phyloP scores from a whole-genome alignment of 64 coral and sea anemone genomes.

The Hydrozoanthus tunicans region DNA sequence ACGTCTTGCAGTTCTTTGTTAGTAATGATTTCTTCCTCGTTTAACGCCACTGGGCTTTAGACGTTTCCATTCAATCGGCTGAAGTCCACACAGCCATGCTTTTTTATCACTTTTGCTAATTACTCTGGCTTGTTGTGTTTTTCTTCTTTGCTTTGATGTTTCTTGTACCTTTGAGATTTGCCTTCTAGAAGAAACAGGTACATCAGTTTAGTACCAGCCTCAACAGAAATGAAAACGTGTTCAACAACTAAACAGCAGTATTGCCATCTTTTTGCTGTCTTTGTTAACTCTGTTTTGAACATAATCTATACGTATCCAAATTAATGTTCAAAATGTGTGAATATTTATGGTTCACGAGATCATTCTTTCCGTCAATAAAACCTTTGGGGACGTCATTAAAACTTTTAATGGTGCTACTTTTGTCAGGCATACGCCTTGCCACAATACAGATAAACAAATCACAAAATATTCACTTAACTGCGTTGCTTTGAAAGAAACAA shows the following conservation, averaged over 20 bases:
- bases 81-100: background rate
- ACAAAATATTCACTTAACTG: background rate
- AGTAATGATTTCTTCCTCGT: background rate
- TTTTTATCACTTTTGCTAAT: background rate
- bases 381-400: background rate
- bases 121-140: background rate
- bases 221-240: background rate
- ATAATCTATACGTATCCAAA: background rate
- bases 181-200: background rate
- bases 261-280: background rate
- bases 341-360: background rate
- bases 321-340: background rate
- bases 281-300: background rate
- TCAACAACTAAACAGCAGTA: background rate
- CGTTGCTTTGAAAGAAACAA: background rate
- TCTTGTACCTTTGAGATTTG: too few relatives aligned
- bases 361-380: conserved; percentile 26
- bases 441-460: background rate
- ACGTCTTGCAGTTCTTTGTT: background rate
- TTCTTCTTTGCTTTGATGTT: conserved; percentile 1
- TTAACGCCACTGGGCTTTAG: background rate
- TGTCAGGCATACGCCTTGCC: background rate
- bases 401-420: conserved; percentile 2
- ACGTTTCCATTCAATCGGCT: background rate
- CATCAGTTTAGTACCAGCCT: background rate